These are phyloP conservation scores for Plotosus lineatus DNA, from an alignment of 2,113 vertebrate species.

Conservation along the genomic window DNA sequence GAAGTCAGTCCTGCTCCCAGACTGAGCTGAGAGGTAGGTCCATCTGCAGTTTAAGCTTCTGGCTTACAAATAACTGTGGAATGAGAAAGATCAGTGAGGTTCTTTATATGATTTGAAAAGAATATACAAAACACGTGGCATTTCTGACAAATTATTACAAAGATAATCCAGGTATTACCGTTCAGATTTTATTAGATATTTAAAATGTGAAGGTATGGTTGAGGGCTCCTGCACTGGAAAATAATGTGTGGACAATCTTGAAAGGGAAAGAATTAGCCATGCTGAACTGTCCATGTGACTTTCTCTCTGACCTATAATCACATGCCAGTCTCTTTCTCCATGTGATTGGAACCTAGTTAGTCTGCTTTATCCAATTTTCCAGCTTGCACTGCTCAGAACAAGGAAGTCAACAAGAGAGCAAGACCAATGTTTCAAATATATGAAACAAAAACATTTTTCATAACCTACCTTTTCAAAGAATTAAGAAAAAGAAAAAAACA, in stretches of 20 bases:
- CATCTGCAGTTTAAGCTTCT: background rate
- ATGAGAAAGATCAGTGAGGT: background rate
- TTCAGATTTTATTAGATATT: constrained; percentile 14
- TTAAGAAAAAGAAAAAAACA: background rate
- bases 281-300: constrained; percentile 57
- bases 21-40: constrained; percentile 62
- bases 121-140: background rate
- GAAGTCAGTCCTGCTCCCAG: constrained; percentile 54
- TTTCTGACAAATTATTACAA: background rate
- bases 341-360: constrained; percentile 44
- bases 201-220: constrained; percentile 35
- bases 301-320: constrained; percentile 55
- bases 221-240: constrained; percentile 48
- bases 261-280: constrained; percentile 43
- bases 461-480: background rate
- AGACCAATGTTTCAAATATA: constrained; percentile 31
- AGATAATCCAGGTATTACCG: background rate
- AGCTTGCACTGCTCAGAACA: constrained; percentile 38
- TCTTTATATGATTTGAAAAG: background rate
- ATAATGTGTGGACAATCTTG: constrained; percentile 48
- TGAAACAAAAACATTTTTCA: background rate
- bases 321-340: constrained; percentile 57
- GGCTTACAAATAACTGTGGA: background rate
- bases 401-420: constrained; percentile 8
- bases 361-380: constrained; percentile 43